phyloP scores from a whole-genome alignment of 2,888 invertebrate species.

The Baronia brevicornis region DNA sequence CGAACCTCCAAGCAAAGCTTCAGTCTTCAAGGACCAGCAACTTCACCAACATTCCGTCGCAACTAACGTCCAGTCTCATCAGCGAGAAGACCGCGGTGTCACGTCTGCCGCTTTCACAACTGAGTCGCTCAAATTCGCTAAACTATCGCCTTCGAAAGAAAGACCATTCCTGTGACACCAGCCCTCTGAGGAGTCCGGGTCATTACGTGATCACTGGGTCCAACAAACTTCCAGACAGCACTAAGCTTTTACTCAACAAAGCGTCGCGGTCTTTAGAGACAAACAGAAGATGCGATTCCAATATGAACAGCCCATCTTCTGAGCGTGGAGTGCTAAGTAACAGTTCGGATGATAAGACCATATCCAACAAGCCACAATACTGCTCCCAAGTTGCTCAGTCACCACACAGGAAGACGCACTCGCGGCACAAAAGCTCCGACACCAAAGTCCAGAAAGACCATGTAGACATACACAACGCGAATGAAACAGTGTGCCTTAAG shows the following conservation, averaged over 20 bases:
- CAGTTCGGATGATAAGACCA: conserved; percentile 66
- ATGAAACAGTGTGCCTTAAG: conserved; percentile 50
- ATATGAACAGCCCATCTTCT: conserved; percentile 64
- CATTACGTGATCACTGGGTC: conserved; percentile 69
- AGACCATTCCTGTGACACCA: conserved; percentile 53
- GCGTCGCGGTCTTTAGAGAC: conserved; percentile 61
- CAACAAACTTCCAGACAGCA: conserved; percentile 45
- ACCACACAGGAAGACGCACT: conserved; percentile 69
- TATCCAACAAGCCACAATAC: conserved; percentile 54
- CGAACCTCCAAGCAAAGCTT: conserved; percentile 76
- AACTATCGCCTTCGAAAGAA: conserved; percentile 62
- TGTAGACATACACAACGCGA: conserved; percentile 39
- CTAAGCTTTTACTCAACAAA: conserved; percentile 47
- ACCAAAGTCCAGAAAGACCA: conserved; percentile 53
- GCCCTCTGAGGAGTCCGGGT: conserved; percentile 62
- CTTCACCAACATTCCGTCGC: conserved; percentile 45
- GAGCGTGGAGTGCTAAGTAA: conserved; percentile 50
- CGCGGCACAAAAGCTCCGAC: conserved; percentile 63
- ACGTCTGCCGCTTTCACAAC: conserved; percentile 61
- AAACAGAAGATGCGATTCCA: conserved; percentile 45
- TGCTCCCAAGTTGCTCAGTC: conserved; percentile 54
- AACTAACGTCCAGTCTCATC: conserved; percentile 58
- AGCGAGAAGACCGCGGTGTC: conserved; percentile 65
- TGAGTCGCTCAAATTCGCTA: conserved; percentile 64
- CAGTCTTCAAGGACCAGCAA: conserved; percentile 51